Evolutionary conservation across 2,888 invertebrate species (phyloP).

Genomic region (Hirudinaria manillensis): DNA sequence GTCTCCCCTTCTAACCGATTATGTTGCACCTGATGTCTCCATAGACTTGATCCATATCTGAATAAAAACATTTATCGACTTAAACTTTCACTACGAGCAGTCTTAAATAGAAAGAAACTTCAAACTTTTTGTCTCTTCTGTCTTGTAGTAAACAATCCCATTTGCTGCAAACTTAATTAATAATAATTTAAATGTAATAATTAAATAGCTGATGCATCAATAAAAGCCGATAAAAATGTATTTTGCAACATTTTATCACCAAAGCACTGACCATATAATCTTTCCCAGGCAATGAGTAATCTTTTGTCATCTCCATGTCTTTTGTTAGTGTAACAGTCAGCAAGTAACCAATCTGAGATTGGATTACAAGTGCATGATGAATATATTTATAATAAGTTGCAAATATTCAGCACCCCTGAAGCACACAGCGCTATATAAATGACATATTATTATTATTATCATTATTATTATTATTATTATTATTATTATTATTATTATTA

Average conservation of each 20-base stretch:
- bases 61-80: constrained; percentile 43
- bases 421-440: no score
- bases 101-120: neutral
- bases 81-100: neutral
- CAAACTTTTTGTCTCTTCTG: constrained; percentile 57
- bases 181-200: neutral
- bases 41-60: constrained; percentile 68
- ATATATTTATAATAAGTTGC: neutral
- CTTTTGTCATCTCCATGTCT: constrained; percentile 16
- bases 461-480: no score
- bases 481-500: no score
- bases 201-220: neutral
- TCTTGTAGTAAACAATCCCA: constrained; percentile 68
- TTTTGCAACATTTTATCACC: neutral
- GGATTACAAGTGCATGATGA: neutral
- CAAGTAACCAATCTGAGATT: constrained; percentile 23
- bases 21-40: constrained; percentile 76
- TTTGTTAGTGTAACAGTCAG: constrained; percentile 6
- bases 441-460: no score
- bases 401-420: no score
- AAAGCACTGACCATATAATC: constrained; percentile 11
- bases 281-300: constrained; percentile 15
- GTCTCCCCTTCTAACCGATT: constrained; percentile 48
- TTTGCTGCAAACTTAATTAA: constrained; percentile 60
- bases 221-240: neutral